Conservation (phyloP, 2,113 vertebrate species). For the Coptodon bakossiorum region DNA sequence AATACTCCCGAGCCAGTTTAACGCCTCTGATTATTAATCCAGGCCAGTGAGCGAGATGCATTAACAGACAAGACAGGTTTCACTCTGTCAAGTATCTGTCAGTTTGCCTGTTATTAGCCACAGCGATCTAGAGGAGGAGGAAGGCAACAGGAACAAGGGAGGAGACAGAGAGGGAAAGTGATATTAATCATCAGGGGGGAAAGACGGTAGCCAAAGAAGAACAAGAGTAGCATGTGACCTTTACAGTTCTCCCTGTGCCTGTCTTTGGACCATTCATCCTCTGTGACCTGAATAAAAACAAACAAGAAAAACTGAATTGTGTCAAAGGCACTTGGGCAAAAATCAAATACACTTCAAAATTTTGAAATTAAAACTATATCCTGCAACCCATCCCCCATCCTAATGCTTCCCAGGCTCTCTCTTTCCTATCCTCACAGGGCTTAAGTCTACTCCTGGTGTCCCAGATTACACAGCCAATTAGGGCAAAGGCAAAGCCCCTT, state of each 20-base stretch:
- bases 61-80: background rate
- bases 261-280: background rate
- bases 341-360: background rate
- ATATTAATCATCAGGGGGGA: background rate
- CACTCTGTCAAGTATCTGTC: background rate
- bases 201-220: background rate
- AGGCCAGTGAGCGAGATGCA: background rate
- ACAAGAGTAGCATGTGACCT: background rate
- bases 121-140: background rate
- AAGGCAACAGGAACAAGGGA: background rate
- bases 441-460: slow-evolving; percentile 47
- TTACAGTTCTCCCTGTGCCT: background rate
- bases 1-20: background rate
- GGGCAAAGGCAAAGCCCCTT: slow-evolving; percentile 51
- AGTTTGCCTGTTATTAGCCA: background rate
- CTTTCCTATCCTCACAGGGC: slow-evolving; percentile 17
- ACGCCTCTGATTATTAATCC: background rate
- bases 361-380: background rate
- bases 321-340: background rate
- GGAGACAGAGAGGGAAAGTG: background rate
- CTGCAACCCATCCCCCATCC: background rate
- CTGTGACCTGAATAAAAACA: background rate
- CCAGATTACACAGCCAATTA: slow-evolving; percentile 64
- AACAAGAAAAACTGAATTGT: background rate
- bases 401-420: background rate